Evolutionary conservation across 2,113 vertebrate genomes (phyloP), one percentile per base, ranked within the genome.

Genomic region (Pimephales promelas): DNA sequence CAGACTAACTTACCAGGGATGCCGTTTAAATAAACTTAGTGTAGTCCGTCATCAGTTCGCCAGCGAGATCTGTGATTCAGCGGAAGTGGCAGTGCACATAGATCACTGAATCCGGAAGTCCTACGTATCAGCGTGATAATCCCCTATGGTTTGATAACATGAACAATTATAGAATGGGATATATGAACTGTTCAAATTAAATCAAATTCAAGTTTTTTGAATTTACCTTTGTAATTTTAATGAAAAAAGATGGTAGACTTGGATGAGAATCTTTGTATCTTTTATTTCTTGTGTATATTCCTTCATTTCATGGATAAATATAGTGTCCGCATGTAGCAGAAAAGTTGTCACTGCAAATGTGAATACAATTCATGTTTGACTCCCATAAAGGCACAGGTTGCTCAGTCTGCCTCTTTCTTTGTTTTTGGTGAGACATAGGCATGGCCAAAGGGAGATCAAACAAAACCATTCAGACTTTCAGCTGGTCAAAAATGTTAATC

Each of bases 361-460:
- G 31, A 76, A 36, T 57, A 11, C 2, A 59, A 61, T 3, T 78
- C 14, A 43, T 4, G 56, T 78, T 78, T 62, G n/a, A 45, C 76
- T 79, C 34, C 76, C 76, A 45, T 62, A 14, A 22, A 82, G 34
- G 62, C 66, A 34, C 76, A 40, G 59, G 1, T n/a, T 72, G 28
- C 71, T 72, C 13, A 54, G 45, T 74, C 52, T 8, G 34, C 74
- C 54, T 31, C 13, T 70, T 75, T 83, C 57, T 73, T 54, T 34
- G 40, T 71, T 70, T 22, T 4, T 34, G 18, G 10, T 20, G 31
- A 70, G 47, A 81, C 10, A 7, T 3, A 54, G 28, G 8, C n/a
- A 59, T 5, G n/a, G 57, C 71, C 64, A 72, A 47, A n/a, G 6
- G 13, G 31, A 57, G 24, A 71, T 10, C 14, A 73, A 31, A 45